phyloP scores from a whole-genome alignment of 2,888 invertebrate species.

The Therioaphis trifolii region DNA sequence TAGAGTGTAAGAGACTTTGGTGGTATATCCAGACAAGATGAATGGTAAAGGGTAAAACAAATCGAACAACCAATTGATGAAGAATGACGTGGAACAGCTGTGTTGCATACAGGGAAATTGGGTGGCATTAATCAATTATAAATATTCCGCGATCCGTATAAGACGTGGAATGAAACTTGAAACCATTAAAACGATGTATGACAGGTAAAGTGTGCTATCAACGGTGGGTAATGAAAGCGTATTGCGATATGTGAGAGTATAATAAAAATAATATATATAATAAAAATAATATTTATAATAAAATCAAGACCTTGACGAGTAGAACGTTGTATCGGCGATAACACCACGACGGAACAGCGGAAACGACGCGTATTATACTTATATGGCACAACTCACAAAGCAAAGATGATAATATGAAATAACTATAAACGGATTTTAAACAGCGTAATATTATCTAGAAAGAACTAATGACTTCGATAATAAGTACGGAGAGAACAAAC shows the following conservation, averaged over 20 bases:
- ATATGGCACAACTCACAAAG: neutral
- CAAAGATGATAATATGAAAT: neutral
- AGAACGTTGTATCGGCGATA: neutral
- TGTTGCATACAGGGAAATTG: conserved; percentile 24
- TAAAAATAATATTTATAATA: too few relatives aligned
- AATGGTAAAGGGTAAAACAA: conserved; percentile 29
- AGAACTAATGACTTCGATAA: conserved; percentile 4
- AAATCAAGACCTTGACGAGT: neutral
- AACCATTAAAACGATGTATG: neutral
- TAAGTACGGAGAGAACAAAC: neutral
- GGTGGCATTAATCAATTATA: conserved; percentile 21
- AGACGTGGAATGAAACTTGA: neutral
- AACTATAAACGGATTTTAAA: too few relatives aligned
- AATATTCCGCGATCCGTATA: conserved; percentile 10
- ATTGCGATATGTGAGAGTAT: conserved; percentile 1
- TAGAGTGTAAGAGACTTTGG: too few relatives aligned
- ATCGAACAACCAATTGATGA: conserved; percentile 32
- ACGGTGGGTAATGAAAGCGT: neutral
- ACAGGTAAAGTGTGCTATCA: neutral
- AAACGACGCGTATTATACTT: neutral
- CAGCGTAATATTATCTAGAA: neutral
- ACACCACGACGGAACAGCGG: neutral
- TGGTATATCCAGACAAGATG: conserved; percentile 33
- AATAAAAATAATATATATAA: neutral
- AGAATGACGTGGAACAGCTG: conserved; percentile 8